These are phyloP conservation scores for Molanna angustata DNA, from an alignment of 2,888 invertebrate species.

Conservation along the genomic window DNA sequence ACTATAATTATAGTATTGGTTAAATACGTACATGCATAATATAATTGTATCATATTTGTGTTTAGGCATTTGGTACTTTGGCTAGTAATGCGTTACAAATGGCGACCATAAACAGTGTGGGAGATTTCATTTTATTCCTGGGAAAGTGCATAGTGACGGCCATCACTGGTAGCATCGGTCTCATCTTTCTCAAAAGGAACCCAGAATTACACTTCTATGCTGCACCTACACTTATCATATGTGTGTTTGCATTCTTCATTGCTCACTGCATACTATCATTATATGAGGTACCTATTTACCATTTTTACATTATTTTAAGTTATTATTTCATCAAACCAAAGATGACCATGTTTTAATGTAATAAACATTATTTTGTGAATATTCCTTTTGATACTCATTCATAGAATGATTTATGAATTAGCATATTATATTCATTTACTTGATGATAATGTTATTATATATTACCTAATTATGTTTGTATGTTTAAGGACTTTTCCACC, in stretches of 20 bases:
- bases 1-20: background rate
- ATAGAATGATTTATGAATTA: no score
- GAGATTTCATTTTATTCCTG: conserved; percentile 89
- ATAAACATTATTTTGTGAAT: no score
- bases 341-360: no score
- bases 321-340: no score
- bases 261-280: conserved; percentile 91
- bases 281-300: conserved; percentile 81
- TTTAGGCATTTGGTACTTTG: conserved; percentile 81
- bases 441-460: no score
- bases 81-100: conserved; percentile 82
- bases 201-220: conserved; percentile 78
- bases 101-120: conserved; percentile 88
- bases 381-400: no score
- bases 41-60: background rate
- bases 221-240: conserved; percentile 79
- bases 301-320: no score
- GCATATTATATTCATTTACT: no score
- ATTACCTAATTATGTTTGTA: no score
- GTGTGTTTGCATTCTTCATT: conserved; percentile 86
- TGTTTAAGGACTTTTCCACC: no score
- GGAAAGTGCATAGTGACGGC: conserved; percentile 80
- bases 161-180: conserved; percentile 73
- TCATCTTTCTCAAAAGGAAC: conserved; percentile 72
- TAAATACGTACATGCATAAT: background rate